Conservation (phyloP, 2,888 invertebrate species). For the Priocnemis perturbator region DNA sequence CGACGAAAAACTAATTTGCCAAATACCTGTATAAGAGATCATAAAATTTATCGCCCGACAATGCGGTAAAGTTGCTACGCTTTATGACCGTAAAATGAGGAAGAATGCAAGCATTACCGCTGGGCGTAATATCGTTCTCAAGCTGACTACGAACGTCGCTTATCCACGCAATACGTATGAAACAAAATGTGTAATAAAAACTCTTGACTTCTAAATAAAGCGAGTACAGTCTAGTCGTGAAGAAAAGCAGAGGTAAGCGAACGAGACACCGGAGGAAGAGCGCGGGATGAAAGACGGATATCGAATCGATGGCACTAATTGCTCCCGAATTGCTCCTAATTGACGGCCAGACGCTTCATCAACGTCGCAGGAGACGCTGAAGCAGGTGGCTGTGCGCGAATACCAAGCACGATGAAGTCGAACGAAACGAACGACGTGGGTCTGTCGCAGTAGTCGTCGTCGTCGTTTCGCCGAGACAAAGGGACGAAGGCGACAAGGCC, state of each 20-base stretch:
- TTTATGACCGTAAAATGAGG: no score
- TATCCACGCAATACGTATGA: no score
- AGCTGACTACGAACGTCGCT: no score
- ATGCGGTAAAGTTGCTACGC: no score
- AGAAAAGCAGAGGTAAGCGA: not conserved
- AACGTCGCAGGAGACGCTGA: slow-evolving; percentile 40
- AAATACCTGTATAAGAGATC: no score
- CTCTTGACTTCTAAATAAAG: no score
- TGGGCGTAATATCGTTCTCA: no score
- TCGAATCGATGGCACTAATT: slow-evolving; percentile 48
- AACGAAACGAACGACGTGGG: slow-evolving; percentile 4
- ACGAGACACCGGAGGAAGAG: not conserved
- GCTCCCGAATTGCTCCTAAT: slow-evolving; percentile 54
- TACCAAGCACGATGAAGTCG: slow-evolving; percentile 11
- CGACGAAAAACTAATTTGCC: no score
- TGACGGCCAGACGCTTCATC: slow-evolving; percentile 58
- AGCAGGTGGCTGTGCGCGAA: slow-evolving; percentile 33
- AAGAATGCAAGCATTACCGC: no score
- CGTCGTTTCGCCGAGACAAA: slow-evolving; percentile 1
- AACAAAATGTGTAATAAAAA: no score
- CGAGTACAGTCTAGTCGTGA: no score
- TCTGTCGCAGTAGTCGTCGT: not conserved
- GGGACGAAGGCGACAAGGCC: slow-evolving; percentile 1
- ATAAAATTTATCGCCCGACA: no score
- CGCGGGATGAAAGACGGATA: slow-evolving; percentile 17